Conservation (phyloP, 2,113 vertebrate species). For the Sisor rabdophorus region DNA sequence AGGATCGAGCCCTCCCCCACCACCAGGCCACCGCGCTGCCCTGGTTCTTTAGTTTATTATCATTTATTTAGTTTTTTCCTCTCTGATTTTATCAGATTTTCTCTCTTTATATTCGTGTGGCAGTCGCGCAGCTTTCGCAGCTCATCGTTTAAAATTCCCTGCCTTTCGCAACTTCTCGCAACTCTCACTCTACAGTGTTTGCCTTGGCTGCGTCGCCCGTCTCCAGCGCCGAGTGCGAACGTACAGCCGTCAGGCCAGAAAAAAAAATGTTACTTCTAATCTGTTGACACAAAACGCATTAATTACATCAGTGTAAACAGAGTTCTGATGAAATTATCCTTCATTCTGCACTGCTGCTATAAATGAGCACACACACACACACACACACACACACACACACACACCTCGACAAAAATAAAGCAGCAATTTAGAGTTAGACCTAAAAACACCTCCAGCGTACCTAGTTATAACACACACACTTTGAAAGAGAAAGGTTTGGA, state of each 20-base stretch:
- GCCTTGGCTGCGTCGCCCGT: neutral
- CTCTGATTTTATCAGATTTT: no score
- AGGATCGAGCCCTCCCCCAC: no score
- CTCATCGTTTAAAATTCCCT: neutral
- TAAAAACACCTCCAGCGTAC: neutral
- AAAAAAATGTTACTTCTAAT: constrained; percentile 41
- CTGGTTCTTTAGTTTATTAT: no score
- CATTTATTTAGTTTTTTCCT: no score
- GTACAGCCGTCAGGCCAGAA: constrained; percentile 29
- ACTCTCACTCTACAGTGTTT: neutral
- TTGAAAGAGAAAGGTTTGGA: neutral
- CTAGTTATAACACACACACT: neutral
- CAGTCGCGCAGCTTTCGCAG: no score
- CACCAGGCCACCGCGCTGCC: no score
- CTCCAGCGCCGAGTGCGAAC: no score
- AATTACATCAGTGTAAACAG: constrained; percentile 44
- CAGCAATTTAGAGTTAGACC: neutral
- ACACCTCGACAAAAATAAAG: neutral
- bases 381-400: constrained; percentile 28
- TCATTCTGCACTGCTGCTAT: neutral
- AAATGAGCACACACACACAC: constrained; percentile 9
- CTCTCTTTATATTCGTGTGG: no score
- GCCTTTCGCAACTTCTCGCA: neutral
- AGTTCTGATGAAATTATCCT: constrained; percentile 36
- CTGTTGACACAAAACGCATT: constrained; percentile 44